These are phyloP conservation scores for Diachasma alloeum DNA, from an alignment of 1,140 invertebrate genomes.

Conservation along the genomic window DNA sequence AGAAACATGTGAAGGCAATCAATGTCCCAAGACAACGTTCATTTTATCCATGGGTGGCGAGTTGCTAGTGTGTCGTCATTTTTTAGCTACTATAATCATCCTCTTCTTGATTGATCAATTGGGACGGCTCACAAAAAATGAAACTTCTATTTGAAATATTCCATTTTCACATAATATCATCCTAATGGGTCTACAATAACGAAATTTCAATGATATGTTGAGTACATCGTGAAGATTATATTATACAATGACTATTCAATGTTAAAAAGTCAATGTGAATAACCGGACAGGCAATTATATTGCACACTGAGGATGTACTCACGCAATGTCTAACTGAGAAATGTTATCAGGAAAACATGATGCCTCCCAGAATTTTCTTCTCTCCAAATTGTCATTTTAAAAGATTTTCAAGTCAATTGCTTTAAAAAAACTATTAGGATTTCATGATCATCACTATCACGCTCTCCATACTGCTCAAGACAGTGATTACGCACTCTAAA, in stretches of 20 bases:
- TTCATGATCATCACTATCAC: slow-evolving; percentile 43
- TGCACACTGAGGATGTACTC: slow-evolving; percentile 39
- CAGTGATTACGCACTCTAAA: background rate
- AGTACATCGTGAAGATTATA: too few relatives aligned
- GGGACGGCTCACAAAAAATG: too few relatives aligned
- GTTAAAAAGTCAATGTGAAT: background rate
- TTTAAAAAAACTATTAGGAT: slow-evolving; percentile 61
- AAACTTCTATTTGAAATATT: too few relatives aligned
- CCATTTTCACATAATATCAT: too few relatives aligned
- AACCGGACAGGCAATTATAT: background rate
- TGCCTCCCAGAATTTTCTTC: background rate
- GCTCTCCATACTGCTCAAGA: background rate
- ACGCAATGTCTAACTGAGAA: slow-evolving; percentile 56
- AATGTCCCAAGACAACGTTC: background rate
- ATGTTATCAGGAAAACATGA: slow-evolving; percentile 59
- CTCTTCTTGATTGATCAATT: too few relatives aligned
- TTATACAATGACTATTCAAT: background rate
- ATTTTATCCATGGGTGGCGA: background rate
- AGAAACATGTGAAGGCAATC: slow-evolving; percentile 36
- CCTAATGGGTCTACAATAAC: too few relatives aligned
- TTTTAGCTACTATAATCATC: too few relatives aligned
- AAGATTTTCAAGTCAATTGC: background rate
- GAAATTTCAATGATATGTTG: too few relatives aligned
- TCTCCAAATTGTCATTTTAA: background rate
- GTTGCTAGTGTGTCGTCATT: too few relatives aligned